These are phyloP conservation scores for Alviniconcha marisindica DNA, from an alignment of 1,140 invertebrate species.

Conservation along the genomic window DNA sequence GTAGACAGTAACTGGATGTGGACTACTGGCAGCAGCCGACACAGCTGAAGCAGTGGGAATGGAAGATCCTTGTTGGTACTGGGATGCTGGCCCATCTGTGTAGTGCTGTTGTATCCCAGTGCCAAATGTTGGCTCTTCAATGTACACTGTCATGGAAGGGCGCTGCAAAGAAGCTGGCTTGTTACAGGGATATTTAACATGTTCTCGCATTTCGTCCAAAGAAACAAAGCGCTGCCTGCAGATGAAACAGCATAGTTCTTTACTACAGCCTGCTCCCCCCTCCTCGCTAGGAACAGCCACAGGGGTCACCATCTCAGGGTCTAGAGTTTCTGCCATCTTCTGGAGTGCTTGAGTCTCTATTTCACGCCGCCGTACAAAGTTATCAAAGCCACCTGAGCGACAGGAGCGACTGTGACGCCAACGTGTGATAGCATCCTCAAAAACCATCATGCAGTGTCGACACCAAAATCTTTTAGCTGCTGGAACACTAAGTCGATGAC, in stretches of 20 bases:
- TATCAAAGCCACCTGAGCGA: constrained; percentile 47
- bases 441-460: constrained; percentile 65
- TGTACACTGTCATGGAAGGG: constrained; percentile 9
- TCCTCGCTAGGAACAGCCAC: constrained; percentile 25
- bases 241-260: constrained; percentile 56
- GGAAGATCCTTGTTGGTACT: not conserved
- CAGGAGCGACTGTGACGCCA: constrained; percentile 66
- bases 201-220: constrained; percentile 64
- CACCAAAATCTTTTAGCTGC: constrained; percentile 64
- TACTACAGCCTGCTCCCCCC: constrained; percentile 44
- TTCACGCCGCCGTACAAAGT: constrained; percentile 54
- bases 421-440: constrained; percentile 65
- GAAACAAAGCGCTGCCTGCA: constrained; percentile 58
- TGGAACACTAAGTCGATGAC: constrained; percentile 66
- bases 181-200: constrained; percentile 63
- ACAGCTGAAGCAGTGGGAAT: not conserved
- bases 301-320: constrained; percentile 28
- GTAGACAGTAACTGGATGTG: constrained; percentile 18
- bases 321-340: constrained; percentile 42
- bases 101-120: constrained; percentile 37
- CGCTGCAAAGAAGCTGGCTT: constrained; percentile 32
- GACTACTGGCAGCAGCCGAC: constrained; percentile 9
- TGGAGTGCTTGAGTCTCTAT: constrained; percentile 52
- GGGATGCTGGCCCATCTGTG: constrained; percentile 9
- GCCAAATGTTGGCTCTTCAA: constrained; percentile 33